These are phyloP conservation scores for Scaptomyza reducta DNA, from an alignment of 2,888 invertebrate genomes.

Conservation along the genomic window DNA sequence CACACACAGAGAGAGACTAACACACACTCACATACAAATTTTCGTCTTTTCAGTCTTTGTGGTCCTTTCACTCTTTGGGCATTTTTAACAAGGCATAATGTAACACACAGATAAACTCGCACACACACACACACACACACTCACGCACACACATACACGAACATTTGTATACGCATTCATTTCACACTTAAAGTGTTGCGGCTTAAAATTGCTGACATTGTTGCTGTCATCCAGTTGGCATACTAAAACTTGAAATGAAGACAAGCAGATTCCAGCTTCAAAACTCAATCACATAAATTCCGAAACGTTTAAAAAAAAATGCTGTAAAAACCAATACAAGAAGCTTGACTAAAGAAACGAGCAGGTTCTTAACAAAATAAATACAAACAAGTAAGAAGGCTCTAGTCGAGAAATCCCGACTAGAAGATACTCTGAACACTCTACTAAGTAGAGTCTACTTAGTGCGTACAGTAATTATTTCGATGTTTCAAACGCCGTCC, in stretches of 20 bases:
- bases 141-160: conserved; percentile 13
- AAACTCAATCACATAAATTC: conserved; percentile 32
- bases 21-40: conserved; percentile 24
- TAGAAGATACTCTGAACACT: too few relatives aligned
- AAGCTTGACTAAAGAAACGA: not conserved
- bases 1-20: conserved; percentile 14
- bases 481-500: too few relatives aligned
- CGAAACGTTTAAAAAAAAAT: not conserved
- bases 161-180: conserved; percentile 13
- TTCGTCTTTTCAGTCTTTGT: conserved; percentile 31
- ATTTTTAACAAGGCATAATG: conserved; percentile 75
- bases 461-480: too few relatives aligned
- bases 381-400: too few relatives aligned
- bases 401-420: too few relatives aligned
- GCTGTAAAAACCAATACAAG: conserved; percentile 2
- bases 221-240: conserved; percentile 27
- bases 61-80: conserved; percentile 60
- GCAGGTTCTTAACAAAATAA: not conserved
- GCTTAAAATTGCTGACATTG: conserved; percentile 54
- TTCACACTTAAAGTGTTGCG: conserved; percentile 55
- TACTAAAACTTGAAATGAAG: conserved; percentile 19
- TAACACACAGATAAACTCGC: conserved; percentile 45
- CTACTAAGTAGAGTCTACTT: too few relatives aligned
- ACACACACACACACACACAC: conserved; percentile 18
- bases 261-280: conserved; percentile 14